phyloP scores from a whole-genome alignment of 1,140 invertebrate genomes.

The Camponotus floridanus region DNA sequence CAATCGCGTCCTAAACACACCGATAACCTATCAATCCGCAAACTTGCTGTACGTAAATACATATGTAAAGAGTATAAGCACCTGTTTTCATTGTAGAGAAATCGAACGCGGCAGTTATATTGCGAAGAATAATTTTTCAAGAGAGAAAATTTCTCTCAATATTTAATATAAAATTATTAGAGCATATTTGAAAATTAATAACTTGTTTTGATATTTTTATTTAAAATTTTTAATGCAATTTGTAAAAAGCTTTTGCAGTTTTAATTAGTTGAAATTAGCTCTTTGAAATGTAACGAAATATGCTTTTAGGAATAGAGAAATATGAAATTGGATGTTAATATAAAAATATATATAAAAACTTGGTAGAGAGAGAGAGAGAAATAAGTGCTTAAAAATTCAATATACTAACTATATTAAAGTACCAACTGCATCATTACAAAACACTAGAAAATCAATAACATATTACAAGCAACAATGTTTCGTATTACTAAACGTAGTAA shows the following conservation, averaged over 20 bases:
- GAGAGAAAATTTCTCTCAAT: too few relatives aligned
- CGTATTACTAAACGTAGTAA: conserved; percentile 34
- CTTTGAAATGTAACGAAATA: background rate
- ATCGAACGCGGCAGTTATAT: background rate
- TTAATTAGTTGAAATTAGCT: background rate
- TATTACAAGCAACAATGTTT: conserved; percentile 50
- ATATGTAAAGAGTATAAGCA: background rate
- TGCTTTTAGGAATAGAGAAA: background rate
- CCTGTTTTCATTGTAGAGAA: background rate
- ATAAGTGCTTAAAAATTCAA: background rate
- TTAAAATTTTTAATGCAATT: background rate
- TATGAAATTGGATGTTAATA: background rate
- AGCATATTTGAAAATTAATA: background rate
- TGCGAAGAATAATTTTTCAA: background rate
- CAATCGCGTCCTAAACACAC: conserved; percentile 77
- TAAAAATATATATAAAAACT: background rate
- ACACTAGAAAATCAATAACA: conserved; percentile 17
- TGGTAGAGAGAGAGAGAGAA: too few relatives aligned
- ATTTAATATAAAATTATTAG: background rate
- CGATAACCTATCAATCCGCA: conserved; percentile 81
- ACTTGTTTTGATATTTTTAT: background rate
- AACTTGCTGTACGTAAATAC: background rate
- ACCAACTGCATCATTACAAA: background rate
- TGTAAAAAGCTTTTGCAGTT: background rate
- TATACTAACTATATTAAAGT: background rate